Base-by-base conservation (phyloP, 2,797 vertebrate species). In the Micrastur ruficollis region DNA sequence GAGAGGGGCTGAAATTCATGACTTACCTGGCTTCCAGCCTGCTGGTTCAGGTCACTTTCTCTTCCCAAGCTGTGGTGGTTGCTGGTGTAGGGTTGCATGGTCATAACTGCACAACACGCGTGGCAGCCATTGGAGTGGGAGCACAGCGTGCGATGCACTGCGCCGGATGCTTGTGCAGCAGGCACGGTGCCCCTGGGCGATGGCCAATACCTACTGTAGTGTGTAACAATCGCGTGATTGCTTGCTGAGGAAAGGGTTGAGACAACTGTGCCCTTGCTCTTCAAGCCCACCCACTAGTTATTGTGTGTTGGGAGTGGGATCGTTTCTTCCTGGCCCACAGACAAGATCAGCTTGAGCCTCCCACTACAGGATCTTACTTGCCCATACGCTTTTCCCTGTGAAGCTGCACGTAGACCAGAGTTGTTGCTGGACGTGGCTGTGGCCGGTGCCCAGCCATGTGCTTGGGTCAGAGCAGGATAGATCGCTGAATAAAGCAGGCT, bases 61-160 rank as follows among this genome's bases (percentile, higher is more conserved):
- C 29, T 61, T 79, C 7, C 29, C 15, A 50, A 4, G 15, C 20
- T 56, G 27, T 27, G 38, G 42, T 73, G 74, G 80, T 27, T 79
- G 67, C 73, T 68, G 49, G 49, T 52, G 44, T 19, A 36, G 81
- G 42, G 27, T 8, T 71, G 44, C 0, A 0, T 49, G 44, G 38
- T 11, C 5, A 0, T 12, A 12, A 1, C 40, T 14, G n/a, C 4
- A 5, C 22, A 26, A 16, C 18, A 8, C 0, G 0, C 9, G 31
- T 38, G 78, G 63, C 36, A 56, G 85, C 73, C 31, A 36, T 12
- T 16, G 21, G 67, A 75, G 44, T 2, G 2, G 31, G 73, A 75
- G 76, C 46, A 1, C 38, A 10, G 71, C 0, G 0, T 53, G 71
- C 0, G 2, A 5, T 38, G 61, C 27, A 0, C 52, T 23, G 66